phyloP scores from a whole-genome alignment of 2,797 vertebrate species.

The Xiphophorus birchmanni region DNA sequence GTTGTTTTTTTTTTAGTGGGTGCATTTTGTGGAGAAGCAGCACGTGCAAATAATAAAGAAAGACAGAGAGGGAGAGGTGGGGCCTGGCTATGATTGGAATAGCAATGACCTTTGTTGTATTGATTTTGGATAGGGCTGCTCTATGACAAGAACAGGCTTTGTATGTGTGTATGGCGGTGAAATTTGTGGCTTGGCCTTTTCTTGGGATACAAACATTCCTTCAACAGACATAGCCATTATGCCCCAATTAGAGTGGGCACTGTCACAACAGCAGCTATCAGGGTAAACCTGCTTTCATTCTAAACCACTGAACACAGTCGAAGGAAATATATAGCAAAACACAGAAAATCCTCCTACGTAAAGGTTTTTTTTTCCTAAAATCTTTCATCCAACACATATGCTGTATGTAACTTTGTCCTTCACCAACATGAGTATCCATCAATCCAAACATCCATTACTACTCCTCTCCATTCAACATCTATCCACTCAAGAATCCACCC shows the following conservation, averaged over 20 bases:
- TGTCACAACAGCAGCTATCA: slow-evolving; percentile 20
- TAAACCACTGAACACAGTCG: not conserved
- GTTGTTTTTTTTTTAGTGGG: slow-evolving; percentile 26
- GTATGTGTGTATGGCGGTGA: slow-evolving; percentile 27
- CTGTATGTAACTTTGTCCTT: not conserved
- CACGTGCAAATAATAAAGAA: slow-evolving; percentile 44
- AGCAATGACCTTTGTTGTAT: slow-evolving; percentile 79
- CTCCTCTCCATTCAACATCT: not conserved
- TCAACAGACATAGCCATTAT: slow-evolving; percentile 47
- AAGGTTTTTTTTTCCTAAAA: not conserved
- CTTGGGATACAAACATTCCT: slow-evolving; percentile 44
- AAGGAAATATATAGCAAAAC: not conserved
- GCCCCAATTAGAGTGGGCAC: slow-evolving; percentile 36
- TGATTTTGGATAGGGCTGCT: slow-evolving; percentile 69
- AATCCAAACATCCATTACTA: not conserved
- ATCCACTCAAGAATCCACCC: not conserved
- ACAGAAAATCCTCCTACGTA: not conserved
- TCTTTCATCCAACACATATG: not conserved
- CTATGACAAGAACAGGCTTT: slow-evolving; percentile 44
- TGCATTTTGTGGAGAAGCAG: slow-evolving; percentile 46
- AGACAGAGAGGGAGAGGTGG: slow-evolving; percentile 10
- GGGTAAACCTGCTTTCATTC: slow-evolving; percentile 9
- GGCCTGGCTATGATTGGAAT: slow-evolving; percentile 71
- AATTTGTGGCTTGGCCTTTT: slow-evolving; percentile 54
- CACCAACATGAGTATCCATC: not conserved